Evolutionary conservation across 2,113 vertebrate genomes (phyloP), one percentile per base, ranked within the genome.

Genomic region (Lophochroa leadbeateri): DNA sequence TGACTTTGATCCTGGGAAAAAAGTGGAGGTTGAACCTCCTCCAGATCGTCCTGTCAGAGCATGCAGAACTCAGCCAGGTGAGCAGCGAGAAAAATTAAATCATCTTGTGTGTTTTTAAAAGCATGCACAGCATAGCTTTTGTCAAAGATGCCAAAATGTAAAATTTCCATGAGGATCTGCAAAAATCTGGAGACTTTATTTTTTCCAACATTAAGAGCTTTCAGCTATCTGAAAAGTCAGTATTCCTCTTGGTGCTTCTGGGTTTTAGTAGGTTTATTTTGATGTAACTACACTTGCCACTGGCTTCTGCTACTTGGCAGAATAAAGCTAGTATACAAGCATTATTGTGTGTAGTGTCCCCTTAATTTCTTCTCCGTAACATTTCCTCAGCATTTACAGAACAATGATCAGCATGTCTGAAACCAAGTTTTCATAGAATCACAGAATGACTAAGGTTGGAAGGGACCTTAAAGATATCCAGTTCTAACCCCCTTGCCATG

Each of bases 21-120:
- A 99, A 96, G 97, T 99, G 60, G 99, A 99, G 49, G 92, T 98
- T 75, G 99, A 99, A 52, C 98, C 98, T 35, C 99, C 98, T 87
- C 98, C 98, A 10, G 99, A 99, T 94, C 97, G 99, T 58, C 99
- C 99, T 1, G 85, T 99, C 50, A 96, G 99, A 94, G 98, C 99
- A 2, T 99, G 99, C 92, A 98, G 99, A 96, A 99, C 99, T 37
- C 99, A 99, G 82, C 98, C 99, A 96, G 99, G 99, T 98, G 87
- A 96, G 92, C 69, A 83, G 11, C 10, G 5, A 76, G 67, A 77
- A 81, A 83, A 61, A 72, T 46, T 15, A 47, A 47, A 72, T 76
- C 0, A 12, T 69, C 71, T 43, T 83, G 23, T 3, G 25, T 75
- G 53, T 50, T 90, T 74, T 81, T 55, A 58, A 67, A 86, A 58